Percentiles rank a stretch among this genome's conserved stretches.
These are phyloP conservation scores for Rhopalosiphum maidis DNA, from an alignment of 1,140 invertebrate genomes.

Conservation along the genomic window DNA sequence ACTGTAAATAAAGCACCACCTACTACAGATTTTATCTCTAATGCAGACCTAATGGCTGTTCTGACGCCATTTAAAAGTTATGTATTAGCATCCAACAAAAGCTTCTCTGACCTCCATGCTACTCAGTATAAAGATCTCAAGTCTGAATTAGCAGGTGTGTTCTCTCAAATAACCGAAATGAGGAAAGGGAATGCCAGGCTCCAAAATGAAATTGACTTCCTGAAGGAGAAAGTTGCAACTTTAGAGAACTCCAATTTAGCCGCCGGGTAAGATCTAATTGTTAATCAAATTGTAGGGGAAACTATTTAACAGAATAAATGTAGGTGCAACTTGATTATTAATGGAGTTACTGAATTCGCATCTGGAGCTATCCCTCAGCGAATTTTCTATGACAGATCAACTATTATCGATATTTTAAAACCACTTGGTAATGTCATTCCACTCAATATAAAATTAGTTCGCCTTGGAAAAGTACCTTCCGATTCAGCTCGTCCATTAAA, in stretches of 20 bases:
- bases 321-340: not conserved
- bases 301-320: not conserved
- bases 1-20: not conserved
- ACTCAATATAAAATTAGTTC: not conserved
- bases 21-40: not conserved
- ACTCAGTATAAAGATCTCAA: constrained; percentile 9
- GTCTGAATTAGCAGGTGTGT: constrained; percentile 5
- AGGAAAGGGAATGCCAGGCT: constrained; percentile 70
- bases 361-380: not conserved
- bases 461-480: not conserved
- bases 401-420: not conserved
- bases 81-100: not conserved
- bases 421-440: not conserved
- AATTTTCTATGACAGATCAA: not conserved
- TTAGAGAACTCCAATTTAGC: constrained; percentile 64
- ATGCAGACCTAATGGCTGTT: constrained; percentile 12
- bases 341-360: not conserved
- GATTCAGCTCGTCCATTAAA: not conserved
- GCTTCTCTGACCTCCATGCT: not conserved
- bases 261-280: constrained; percentile 35
- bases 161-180: not conserved
- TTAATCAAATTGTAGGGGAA: not conserved
- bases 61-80: not conserved
- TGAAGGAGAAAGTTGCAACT: constrained; percentile 76
- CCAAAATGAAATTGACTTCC: constrained; percentile 77